Conservation (phyloP, 2,797 vertebrate species). For the Heliangelus exortis region DNA sequence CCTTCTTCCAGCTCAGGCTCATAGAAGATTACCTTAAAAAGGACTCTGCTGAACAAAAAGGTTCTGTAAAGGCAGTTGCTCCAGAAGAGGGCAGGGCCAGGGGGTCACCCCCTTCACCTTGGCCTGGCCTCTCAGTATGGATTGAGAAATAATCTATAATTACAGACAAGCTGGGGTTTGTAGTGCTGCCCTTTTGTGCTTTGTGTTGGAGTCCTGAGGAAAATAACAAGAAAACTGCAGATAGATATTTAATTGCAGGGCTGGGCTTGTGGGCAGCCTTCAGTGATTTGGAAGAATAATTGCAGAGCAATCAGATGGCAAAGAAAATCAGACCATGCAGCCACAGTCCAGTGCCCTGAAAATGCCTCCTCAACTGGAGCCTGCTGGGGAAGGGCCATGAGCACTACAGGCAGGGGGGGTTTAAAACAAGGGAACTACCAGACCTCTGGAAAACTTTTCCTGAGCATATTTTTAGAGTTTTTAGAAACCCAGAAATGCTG, state of each 20-base stretch:
- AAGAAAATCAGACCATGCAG: not conserved
- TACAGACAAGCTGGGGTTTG: conserved; percentile 7
- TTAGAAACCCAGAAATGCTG: not conserved
- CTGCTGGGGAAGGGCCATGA: not conserved
- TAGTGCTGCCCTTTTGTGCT: not conserved
- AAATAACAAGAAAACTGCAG: not conserved
- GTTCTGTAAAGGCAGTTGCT: not conserved
- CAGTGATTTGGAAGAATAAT: not conserved
- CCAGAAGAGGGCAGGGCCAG: not conserved
- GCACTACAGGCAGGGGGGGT: not conserved
- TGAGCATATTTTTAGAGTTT: not conserved
- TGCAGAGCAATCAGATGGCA: not conserved
- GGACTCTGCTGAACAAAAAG: not conserved
- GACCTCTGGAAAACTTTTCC: not conserved
- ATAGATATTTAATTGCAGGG: not conserved
- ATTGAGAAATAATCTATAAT: not conserved
- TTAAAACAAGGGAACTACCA: not conserved
- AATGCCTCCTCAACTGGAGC: not conserved
- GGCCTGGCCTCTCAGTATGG: not conserved
- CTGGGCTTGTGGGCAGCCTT: not conserved
- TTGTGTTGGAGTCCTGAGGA: conserved; percentile 4
- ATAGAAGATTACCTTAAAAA: not conserved
- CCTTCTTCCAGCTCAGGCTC: not conserved
- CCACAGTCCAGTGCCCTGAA: not conserved
- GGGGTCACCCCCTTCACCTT: not conserved